These are phyloP conservation scores for Eulithis testata DNA, from an alignment of 2,888 invertebrate species.

Conservation along the genomic window DNA sequence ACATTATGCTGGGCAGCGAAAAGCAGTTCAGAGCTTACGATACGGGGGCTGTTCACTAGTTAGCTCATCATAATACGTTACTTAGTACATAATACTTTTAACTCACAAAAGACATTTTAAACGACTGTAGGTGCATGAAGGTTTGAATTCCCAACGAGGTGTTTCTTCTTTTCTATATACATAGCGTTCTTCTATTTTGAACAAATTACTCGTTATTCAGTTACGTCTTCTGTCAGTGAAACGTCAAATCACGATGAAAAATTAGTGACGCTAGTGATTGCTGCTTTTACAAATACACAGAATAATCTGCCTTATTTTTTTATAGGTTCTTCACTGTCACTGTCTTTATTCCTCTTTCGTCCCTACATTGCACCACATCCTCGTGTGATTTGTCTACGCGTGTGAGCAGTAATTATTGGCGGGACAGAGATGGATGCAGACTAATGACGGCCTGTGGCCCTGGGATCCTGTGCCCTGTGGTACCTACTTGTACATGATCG, in stretches of 20 bases:
- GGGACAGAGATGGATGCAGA: slow-evolving; percentile 69
- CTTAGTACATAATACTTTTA: too few species aligned
- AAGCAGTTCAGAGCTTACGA: too few species aligned
- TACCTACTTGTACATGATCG: slow-evolving; percentile 26
- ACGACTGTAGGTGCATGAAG: too few species aligned
- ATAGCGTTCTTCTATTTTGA: too few species aligned
- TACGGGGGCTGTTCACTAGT: too few species aligned
- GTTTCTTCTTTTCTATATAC: too few species aligned
- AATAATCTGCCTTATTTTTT: not conserved
- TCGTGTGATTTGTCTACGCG: slow-evolving; percentile 62
- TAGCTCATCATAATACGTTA: too few species aligned
- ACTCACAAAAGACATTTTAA: too few species aligned
- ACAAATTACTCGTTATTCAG: not conserved
- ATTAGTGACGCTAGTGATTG: not conserved
- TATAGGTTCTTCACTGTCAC: slow-evolving; percentile 6
- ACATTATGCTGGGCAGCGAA: too few species aligned
- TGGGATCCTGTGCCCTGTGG: slow-evolving; percentile 26
- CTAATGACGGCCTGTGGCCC: slow-evolving; percentile 53
- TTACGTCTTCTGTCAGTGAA: slow-evolving; percentile 22
- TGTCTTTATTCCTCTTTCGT: slow-evolving; percentile 17
- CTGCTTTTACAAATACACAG: not conserved
- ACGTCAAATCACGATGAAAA: slow-evolving; percentile 7
- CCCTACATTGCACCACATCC: slow-evolving; percentile 42
- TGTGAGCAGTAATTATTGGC: slow-evolving; percentile 64
- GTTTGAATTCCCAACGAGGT: too few species aligned